Percentiles rank a stretch among this genome's conserved stretches.
Conservation (phyloP, 2,888 invertebrate species). For the Colostygia pectinataria region DNA sequence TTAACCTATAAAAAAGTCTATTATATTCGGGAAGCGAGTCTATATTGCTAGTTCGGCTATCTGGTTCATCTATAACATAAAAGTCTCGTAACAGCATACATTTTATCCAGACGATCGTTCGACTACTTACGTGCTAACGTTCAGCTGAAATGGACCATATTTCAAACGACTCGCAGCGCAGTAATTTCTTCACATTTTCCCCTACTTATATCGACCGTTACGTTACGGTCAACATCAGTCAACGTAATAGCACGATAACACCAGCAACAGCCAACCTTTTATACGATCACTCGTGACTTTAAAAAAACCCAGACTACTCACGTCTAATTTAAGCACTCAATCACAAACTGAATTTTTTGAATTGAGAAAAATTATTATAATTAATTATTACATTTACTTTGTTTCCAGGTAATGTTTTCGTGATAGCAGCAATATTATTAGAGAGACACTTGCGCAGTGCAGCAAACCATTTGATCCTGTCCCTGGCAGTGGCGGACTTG, state of each 20-base stretch:
- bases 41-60: slow-evolving; percentile 21
- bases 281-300: slow-evolving; percentile 12
- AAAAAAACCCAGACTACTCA: slow-evolving; percentile 11
- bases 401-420: slow-evolving; percentile 94
- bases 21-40: slow-evolving; percentile 19
- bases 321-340: too few relatives aligned
- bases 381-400: too few relatives aligned
- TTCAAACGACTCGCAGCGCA: slow-evolving; percentile 16
- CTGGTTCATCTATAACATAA: slow-evolving; percentile 19
- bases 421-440: slow-evolving; percentile 94
- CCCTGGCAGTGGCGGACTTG: slow-evolving; percentile 95
- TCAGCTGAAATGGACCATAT: slow-evolving; percentile 17
- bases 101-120: slow-evolving; percentile 19
- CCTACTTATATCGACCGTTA: slow-evolving; percentile 22
- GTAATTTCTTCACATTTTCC: slow-evolving; percentile 26
- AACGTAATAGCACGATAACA: slow-evolving; percentile 27
- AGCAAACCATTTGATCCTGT: slow-evolving; percentile 94
- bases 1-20: slow-evolving; percentile 14
- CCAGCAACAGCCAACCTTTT: slow-evolving; percentile 22
- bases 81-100: slow-evolving; percentile 23
- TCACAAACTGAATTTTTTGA: too few relatives aligned
- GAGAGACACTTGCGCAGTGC: slow-evolving; percentile 94
- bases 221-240: slow-evolving; percentile 27
- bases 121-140: slow-evolving; percentile 18
- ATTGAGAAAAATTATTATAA: too few relatives aligned